Conservation (phyloP, 2,888 invertebrate species). For the Mythimna lalbum region DNA sequence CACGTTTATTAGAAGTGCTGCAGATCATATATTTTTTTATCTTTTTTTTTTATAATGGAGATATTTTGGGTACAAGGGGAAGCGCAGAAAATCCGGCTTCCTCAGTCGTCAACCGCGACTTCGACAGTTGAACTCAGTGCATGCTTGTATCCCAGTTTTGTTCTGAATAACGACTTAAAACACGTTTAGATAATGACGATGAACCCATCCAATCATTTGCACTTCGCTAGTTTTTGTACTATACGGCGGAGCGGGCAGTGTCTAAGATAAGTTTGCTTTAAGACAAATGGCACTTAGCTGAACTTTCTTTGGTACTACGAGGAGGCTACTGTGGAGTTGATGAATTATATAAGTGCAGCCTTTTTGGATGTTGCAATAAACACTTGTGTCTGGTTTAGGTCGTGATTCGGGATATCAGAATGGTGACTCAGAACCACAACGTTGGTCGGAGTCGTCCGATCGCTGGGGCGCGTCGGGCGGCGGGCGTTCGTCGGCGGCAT, state of each 20-base stretch:
- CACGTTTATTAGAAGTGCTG: conserved; percentile 48
- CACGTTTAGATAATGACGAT: conserved; percentile 3
- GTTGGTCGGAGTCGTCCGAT: conserved; percentile 75
- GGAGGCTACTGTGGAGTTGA: conserved; percentile 9
- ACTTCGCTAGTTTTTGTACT: conserved; percentile 27
- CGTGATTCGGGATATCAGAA: conserved; percentile 88
- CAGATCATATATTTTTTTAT: conserved; percentile 53
- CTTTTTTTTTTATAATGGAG: conserved; percentile 32
- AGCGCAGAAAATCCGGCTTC: conserved; percentile 11
- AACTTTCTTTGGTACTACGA: neutral
- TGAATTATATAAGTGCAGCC: neutral
- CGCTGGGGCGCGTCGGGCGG: conserved; percentile 67
- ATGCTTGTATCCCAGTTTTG: conserved; percentile 14
- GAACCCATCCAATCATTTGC: conserved; percentile 46
- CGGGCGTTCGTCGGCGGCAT: conserved; percentile 62
- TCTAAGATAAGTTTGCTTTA: neutral
- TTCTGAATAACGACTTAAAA: conserved; percentile 18
- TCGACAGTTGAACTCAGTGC: conserved; percentile 11
- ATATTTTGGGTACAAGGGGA: conserved; percentile 27
- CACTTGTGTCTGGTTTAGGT: conserved; percentile 68
- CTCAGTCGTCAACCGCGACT: conserved; percentile 21
- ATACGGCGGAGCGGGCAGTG: neutral
- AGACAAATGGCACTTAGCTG: neutral
- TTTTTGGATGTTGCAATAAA: conserved; percentile 8
- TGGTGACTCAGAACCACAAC: conserved; percentile 84